These are phyloP conservation scores for Oreochromis tanganicae DNA, from an alignment of 2,113 vertebrate genomes.

Conservation along the genomic window DNA sequence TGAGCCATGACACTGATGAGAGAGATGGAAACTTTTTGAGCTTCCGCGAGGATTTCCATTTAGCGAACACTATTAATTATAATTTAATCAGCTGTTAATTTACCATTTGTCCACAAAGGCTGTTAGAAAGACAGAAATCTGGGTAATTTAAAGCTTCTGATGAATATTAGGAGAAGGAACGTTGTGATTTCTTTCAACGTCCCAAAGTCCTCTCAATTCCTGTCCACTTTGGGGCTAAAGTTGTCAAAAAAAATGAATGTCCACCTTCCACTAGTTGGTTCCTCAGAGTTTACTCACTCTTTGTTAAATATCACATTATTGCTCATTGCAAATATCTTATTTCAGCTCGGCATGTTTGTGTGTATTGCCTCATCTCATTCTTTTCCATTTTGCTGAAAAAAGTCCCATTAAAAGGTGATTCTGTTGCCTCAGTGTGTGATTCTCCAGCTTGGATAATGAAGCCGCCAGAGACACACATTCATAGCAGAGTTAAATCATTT, in stretches of 20 bases:
- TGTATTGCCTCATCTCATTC: slow-evolving; percentile 7
- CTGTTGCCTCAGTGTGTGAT: slow-evolving; percentile 47
- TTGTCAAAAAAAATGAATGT: not conserved
- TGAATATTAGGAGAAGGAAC: not conserved
- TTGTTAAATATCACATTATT: not conserved
- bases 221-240: not conserved
- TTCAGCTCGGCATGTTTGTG: not conserved
- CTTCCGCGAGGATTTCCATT: not conserved
- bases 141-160: not conserved
- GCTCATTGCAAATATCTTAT: not conserved
- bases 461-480: slow-evolving; percentile 54
- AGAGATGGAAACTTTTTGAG: slow-evolving; percentile 20
- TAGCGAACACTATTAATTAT: not conserved
- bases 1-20: slow-evolving; percentile 37
- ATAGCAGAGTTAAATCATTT: slow-evolving; percentile 52
- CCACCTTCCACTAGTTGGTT: not conserved
- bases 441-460: slow-evolving; percentile 64
- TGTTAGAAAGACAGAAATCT: not conserved
- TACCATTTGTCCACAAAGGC: not conserved
- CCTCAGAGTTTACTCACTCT: not conserved
- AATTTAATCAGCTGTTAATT: not conserved
- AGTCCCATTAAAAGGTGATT: slow-evolving; percentile 62
- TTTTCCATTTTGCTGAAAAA: slow-evolving; percentile 44
- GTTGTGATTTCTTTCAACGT: not conserved
- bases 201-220: not conserved